phyloP scores from a whole-genome alignment of 2,113 vertebrate species.

The Rhabdomys dilectus region DNA sequence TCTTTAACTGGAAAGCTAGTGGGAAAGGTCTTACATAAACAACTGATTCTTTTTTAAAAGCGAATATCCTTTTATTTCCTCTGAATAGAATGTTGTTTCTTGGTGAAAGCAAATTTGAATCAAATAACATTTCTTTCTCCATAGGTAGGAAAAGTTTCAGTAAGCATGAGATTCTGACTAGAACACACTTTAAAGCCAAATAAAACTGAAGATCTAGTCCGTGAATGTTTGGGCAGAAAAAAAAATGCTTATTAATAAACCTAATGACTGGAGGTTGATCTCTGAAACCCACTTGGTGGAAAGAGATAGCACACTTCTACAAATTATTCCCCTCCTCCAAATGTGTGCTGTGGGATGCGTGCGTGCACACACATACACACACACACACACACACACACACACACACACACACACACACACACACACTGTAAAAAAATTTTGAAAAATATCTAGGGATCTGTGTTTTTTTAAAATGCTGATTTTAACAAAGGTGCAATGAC shows the following conservation, averaged over 20 bases:
- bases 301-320: neutral
- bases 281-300: neutral
- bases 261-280: neutral
- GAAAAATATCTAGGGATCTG: neutral
- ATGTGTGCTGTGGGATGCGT: neutral
- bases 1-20: neutral
- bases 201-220: neutral
- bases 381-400: neutral
- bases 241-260: neutral
- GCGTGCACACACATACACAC: neutral
- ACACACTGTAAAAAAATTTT: too few species aligned
- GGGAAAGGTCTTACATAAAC: neutral
- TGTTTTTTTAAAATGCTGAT: conserved; percentile 35
- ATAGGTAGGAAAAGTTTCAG: neutral
- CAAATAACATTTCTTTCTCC: neutral
- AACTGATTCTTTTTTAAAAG: neutral
- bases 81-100: neutral
- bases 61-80: neutral
- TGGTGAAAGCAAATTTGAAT: conserved; percentile 23
- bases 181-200: conserved; percentile 10
- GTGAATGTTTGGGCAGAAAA: neutral
- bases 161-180: conserved; percentile 19
- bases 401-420: neutral
- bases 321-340: neutral
- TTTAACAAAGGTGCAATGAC: neutral